Conservation (phyloP, 2,888 invertebrate species). For the Amphimallon solstitiale region DNA sequence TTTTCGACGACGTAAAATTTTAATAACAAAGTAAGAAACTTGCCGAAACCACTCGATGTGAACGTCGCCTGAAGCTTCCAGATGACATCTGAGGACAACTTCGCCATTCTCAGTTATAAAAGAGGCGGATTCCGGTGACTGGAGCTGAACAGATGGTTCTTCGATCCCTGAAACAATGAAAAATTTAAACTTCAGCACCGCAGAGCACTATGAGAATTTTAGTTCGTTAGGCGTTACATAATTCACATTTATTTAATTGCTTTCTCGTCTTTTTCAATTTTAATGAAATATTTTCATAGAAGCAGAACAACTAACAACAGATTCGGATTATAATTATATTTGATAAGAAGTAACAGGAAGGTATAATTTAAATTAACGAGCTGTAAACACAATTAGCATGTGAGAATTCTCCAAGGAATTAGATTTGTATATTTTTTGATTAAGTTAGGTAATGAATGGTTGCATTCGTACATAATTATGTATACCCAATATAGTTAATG, state of each 20-base stretch:
- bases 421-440: too few species aligned
- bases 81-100: constrained; percentile 72
- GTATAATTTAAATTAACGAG: too few species aligned
- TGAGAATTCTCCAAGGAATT: too few species aligned
- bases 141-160: constrained; percentile 68
- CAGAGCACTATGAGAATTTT: background rate
- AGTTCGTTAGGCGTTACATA: constrained; percentile 30
- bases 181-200: constrained; percentile 19
- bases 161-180: constrained; percentile 67
- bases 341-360: too few species aligned
- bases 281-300: too few species aligned
- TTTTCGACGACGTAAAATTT: background rate
- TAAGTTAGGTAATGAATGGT: too few species aligned
- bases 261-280: background rate
- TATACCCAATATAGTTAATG: too few species aligned
- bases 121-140: constrained; percentile 67
- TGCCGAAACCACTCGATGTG: constrained; percentile 75
- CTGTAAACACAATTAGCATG: too few species aligned
- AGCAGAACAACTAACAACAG: too few species aligned
- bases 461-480: too few species aligned
- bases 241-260: constrained; percentile 37
- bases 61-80: constrained; percentile 74
- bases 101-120: constrained; percentile 64
- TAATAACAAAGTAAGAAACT: constrained; percentile 45
- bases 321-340: too few species aligned